Base-by-base conservation (phyloP, 2,888 invertebrate genomes). In the Aradus depressus region DNA sequence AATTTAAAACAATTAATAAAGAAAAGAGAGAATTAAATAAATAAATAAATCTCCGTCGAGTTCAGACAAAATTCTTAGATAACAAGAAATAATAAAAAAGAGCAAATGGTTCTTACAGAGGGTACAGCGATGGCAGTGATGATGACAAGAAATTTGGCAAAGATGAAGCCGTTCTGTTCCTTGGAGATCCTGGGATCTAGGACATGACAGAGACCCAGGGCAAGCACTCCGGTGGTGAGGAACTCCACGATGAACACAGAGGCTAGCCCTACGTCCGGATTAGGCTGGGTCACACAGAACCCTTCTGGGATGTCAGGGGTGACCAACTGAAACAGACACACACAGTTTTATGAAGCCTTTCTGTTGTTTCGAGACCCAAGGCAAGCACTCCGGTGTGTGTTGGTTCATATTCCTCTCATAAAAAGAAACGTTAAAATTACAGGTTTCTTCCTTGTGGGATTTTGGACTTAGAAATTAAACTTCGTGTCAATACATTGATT, bases 141-240 rank as follows among this genome's bases (percentile, higher is more conserved):
- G 6, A 66, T 60, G 26, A 71, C 52, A 2, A 69, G 70, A 59
- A 71, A 71, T 56, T 65, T 70, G 28, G 70, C 58, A 1, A 70
- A 61, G 1, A 65, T 60, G 1, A 69, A 66, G 54, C 70, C 69
- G 1, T 63, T 63, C 54, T 68, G 67, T 2, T 58, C 59, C 18
- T 60, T 60, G n/a, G n/a, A n/a, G 54, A 69, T 70, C 19, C 69
- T 65, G 2, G 52, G 54, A 54, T 72, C 72, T 66, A 68, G 68
- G 3, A 67, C 62, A 5, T 66, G 65, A 54, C 70, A 69, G 2
- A 67, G 65, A 2, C 68, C 60, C 26, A 69, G 54, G 59, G 67
- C 64, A 23, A 72, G 61, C 22, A 70, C 61, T 1, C 62, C 64
- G 0, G 70, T 69, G 3, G 66, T 60, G 21, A 68, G 55, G 3